Base-by-base conservation (phyloP, 2,888 invertebrate genomes). In the Xestia rhomboidea region DNA sequence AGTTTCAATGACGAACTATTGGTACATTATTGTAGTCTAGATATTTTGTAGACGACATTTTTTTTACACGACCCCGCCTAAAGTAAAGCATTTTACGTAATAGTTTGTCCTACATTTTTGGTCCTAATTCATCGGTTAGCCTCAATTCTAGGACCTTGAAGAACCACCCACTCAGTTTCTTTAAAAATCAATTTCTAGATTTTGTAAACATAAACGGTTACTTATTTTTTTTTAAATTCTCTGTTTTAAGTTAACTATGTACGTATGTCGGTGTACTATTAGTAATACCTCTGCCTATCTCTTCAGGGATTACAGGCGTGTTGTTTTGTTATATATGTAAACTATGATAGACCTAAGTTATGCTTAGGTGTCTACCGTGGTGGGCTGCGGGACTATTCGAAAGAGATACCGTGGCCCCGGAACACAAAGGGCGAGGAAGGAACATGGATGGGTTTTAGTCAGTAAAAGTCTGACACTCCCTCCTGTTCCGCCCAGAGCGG, bases 1-100 rank as follows among this genome's bases (percentile, higher is more conserved):
- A 27, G 34, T 74, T 66, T 62, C 75, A 72, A 85, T 74, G 70
- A 68, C 64, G 38, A 54, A 69, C 44, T 49, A 15, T 6, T 34
- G 24, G 64, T 41, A n/a, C 64, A 64, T n/a, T 44, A 64, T 24
- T 44, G 15, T 34, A 30, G 60, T 41, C 21, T 30, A 41, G 7
- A 0, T 57, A 5, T 80, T 57, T 57, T 15, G 41, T 38, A 34
- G 7, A 15, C 38, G 57, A 51, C 15, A 66, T 51, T 34, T 62
- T 68, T 57, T 66, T 54, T 44, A 80, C 24, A 13, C 8, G 11
- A 41, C 60, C 38, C 34, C 41, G 30, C 57, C 78, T 41, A 49
- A 57, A 62, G 13, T 62, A 62, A 24, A 27, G 24, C 27, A 62
- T 30, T 79, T 73, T 72, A 68, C 70, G 34, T 41, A 70, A 80